phyloP scores from a whole-genome alignment of 2,797 vertebrate species.

The Pseudocheirus occidentalis region DNA sequence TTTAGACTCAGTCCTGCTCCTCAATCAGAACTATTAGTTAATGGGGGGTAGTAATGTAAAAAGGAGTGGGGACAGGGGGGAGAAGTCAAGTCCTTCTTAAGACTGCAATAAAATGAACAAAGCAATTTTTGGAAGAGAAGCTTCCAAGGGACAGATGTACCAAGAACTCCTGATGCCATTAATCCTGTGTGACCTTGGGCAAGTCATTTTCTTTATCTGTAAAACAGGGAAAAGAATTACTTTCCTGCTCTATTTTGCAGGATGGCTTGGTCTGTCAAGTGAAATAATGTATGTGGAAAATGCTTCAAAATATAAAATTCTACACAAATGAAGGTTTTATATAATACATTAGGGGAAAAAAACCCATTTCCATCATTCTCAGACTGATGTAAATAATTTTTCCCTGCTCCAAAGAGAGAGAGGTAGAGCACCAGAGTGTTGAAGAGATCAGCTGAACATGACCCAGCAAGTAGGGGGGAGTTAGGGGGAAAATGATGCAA shows the following conservation, averaged over 20 bases:
- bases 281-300: conserved; percentile 26
- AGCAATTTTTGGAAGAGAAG: not conserved
- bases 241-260: not conserved
- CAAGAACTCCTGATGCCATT: conserved; percentile 3
- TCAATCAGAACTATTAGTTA: not conserved
- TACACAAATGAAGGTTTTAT: conserved; percentile 37
- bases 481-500: not conserved
- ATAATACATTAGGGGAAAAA: conserved; percentile 29
- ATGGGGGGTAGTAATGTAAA: not conserved
- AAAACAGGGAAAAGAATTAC: conserved; percentile 1
- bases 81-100: conserved; percentile 37
- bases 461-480: conserved; percentile 22
- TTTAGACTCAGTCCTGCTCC: not conserved
- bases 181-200: not conserved
- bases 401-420: not conserved
- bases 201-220: conserved; percentile 23
- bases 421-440: conserved; percentile 8
- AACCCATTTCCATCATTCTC: not conserved
- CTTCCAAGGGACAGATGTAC: conserved; percentile 7
- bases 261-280: conserved; percentile 9
- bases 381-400: conserved; percentile 5
- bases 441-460: not conserved
- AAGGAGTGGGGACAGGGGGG: not conserved
- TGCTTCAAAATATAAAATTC: conserved; percentile 2
- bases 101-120: conserved; percentile 8